These are phyloP conservation scores for Nemotelus nigrinus DNA, from an alignment of 2,888 invertebrate species.

Conservation along the genomic window DNA sequence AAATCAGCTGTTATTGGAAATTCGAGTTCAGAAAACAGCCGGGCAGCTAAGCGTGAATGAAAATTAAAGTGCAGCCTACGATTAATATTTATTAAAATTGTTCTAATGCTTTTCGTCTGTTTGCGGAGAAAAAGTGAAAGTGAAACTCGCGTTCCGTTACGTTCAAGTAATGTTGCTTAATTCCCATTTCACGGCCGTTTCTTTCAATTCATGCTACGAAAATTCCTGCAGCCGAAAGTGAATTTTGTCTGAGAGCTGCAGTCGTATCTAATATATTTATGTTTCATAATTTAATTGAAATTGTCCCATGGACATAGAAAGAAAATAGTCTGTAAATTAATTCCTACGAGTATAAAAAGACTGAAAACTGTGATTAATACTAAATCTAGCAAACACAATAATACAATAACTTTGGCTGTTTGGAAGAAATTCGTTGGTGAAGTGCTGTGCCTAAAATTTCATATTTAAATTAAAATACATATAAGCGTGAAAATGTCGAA, in stretches of 20 bases:
- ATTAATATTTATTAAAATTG: too few species aligned
- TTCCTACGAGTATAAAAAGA: slow-evolving; percentile 35
- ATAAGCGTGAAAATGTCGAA: slow-evolving; percentile 57
- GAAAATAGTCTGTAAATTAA: neutral
- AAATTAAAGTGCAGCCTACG: neutral
- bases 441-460: too few species aligned
- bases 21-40: neutral
- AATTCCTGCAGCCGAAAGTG: neutral
- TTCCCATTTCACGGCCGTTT: slow-evolving; percentile 31
- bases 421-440: too few species aligned
- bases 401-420: neutral
- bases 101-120: neutral
- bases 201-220: slow-evolving; percentile 8
- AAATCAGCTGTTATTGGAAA: neutral
- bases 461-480: slow-evolving; percentile 41
- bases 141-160: neutral
- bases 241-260: too few species aligned
- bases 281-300: slow-evolving; percentile 1
- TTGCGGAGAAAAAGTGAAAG: slow-evolving; percentile 25
- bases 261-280: neutral
- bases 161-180: slow-evolving; percentile 14
- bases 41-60: neutral
- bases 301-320: slow-evolving; percentile 33
- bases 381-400: neutral
- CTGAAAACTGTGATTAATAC: slow-evolving; percentile 48